Evolutionary conservation across 1,140 invertebrate genomes (phyloP).

Genomic region (Mizuhopecten yessoensis): DNA sequence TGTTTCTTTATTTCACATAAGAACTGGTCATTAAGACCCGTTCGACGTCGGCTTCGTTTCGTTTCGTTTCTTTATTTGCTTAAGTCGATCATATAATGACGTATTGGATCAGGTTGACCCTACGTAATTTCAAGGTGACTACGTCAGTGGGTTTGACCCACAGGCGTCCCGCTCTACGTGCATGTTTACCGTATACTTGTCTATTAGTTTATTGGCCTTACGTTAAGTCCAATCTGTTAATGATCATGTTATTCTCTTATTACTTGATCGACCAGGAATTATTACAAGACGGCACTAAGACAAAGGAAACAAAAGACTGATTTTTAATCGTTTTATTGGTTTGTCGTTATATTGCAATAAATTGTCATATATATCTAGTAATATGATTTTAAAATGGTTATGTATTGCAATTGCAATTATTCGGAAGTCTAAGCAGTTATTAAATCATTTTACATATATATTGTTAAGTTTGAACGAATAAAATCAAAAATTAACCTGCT

Average conservation of each 20-base stretch:
- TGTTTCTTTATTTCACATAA: background rate
- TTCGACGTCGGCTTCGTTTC: too few relatives aligned
- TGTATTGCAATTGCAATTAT: too few relatives aligned
- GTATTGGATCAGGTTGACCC: background rate
- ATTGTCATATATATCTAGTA: too few relatives aligned
- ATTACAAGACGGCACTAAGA: background rate
- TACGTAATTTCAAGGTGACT: background rate
- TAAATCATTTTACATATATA: too few relatives aligned
- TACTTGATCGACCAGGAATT: background rate
- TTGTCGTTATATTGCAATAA: too few relatives aligned
- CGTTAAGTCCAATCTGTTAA: background rate
- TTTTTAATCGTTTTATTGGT: background rate
- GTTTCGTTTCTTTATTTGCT: too few relatives aligned
- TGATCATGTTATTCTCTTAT: background rate
- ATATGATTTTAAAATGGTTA: too few relatives aligned
- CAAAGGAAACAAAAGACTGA: too few relatives aligned
- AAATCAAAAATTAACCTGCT: too few relatives aligned
- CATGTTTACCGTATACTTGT: background rate
- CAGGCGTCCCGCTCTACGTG: background rate
- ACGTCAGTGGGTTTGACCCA: background rate
- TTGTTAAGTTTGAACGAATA: too few relatives aligned
- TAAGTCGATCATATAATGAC: background rate
- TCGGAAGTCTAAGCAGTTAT: too few relatives aligned
- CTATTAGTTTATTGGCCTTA: background rate
- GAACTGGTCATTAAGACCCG: too few relatives aligned